A percentile compares a stretch with the other conserved stretches of the same genome.
These are phyloP conservation scores for Dendrolimus pini DNA, from an alignment of 2,888 invertebrate genomes.

Conservation along the genomic window DNA sequence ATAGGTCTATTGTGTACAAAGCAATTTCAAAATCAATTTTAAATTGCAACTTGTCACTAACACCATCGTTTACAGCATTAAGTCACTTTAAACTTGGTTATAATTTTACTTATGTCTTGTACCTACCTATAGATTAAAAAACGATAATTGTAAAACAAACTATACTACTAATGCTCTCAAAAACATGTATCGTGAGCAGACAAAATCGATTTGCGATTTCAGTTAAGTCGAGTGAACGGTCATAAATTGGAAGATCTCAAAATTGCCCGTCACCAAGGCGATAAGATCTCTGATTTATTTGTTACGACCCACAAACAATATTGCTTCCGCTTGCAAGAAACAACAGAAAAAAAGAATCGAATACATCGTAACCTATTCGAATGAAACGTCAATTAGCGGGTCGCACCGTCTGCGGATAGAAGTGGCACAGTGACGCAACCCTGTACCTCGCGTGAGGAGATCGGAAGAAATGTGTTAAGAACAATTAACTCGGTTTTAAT, in stretches of 20 bases:
- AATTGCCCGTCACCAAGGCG: conserved; percentile 15
- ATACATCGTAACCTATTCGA: conserved; percentile 54
- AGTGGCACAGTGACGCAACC: conserved; percentile 58
- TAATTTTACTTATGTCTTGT: too few species aligned
- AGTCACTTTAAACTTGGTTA: too few species aligned
- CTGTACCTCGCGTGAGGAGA: conserved; percentile 2
- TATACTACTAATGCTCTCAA: too few species aligned
- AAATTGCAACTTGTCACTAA: too few species aligned
- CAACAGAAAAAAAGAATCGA: conserved; percentile 42
- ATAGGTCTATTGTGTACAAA: too few species aligned
- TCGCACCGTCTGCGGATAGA: conserved; percentile 35
- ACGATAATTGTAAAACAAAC: too few species aligned
- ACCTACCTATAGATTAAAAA: too few species aligned
- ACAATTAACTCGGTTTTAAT: conserved; percentile 40
- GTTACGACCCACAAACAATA: conserved; percentile 40
- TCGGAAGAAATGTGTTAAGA: conserved; percentile 31
- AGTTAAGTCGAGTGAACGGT: conserved; percentile 30
- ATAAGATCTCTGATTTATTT: conserved; percentile 34
- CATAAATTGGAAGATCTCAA: conserved; percentile 42
- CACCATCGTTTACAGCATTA: too few species aligned
- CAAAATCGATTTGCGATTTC: conserved; percentile 12
- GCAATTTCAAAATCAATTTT: too few species aligned
- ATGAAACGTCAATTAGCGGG: conserved; percentile 56
- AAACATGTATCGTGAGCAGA: not conserved
- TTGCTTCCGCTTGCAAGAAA: conserved; percentile 42